These are phyloP conservation scores for Brachyhypopomus occidentalis DNA, from an alignment of 2,113 vertebrate genomes.

Conservation along the genomic window DNA sequence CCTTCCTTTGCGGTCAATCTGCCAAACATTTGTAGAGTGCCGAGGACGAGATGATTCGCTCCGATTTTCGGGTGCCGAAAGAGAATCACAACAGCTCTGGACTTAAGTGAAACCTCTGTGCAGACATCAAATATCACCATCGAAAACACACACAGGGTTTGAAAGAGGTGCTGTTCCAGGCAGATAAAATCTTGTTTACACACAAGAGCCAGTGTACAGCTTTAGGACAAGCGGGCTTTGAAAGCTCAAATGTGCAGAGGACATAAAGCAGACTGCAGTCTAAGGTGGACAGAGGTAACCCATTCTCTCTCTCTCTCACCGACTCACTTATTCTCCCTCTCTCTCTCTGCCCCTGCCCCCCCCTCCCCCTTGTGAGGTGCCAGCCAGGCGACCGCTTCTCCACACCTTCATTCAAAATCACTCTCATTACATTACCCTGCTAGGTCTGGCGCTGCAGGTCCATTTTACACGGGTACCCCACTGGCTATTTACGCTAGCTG, in stretches of 20 bases:
- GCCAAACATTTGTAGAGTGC: constrained; percentile 51
- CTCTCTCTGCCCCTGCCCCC: constrained; percentile 27
- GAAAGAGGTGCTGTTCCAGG: constrained; percentile 39
- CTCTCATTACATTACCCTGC: constrained; percentile 54
- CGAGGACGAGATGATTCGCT: constrained; percentile 47
- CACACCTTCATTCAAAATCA: constrained; percentile 43
- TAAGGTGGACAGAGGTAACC: constrained; percentile 19
- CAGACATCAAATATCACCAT: constrained; percentile 9
- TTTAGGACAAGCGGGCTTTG: constrained; percentile 51
- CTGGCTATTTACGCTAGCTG: constrained; percentile 34
- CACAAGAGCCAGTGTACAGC: constrained; percentile 42
- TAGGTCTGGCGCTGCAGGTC: constrained; percentile 47
- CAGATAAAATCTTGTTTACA: constrained; percentile 54
- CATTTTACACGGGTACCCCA: constrained; percentile 39
- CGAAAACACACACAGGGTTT: background rate
- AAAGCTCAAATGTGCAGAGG: constrained; percentile 49
- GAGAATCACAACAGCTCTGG: constrained; percentile 37
- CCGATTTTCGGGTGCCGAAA: constrained; percentile 29
- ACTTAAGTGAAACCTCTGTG: constrained; percentile 37
- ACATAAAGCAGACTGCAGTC: constrained; percentile 50
- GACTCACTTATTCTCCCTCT: background rate
- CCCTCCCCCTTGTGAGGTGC: constrained; percentile 47
- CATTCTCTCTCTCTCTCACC: background rate
- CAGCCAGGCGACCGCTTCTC: constrained; percentile 43
- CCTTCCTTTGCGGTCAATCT: constrained; percentile 56